A percentile compares a stretch with the other conserved stretches of the same genome.
Evolutionary conservation across 2,888 invertebrate species (phyloP).

Genomic region (Lumbricus terrestris): DNA sequence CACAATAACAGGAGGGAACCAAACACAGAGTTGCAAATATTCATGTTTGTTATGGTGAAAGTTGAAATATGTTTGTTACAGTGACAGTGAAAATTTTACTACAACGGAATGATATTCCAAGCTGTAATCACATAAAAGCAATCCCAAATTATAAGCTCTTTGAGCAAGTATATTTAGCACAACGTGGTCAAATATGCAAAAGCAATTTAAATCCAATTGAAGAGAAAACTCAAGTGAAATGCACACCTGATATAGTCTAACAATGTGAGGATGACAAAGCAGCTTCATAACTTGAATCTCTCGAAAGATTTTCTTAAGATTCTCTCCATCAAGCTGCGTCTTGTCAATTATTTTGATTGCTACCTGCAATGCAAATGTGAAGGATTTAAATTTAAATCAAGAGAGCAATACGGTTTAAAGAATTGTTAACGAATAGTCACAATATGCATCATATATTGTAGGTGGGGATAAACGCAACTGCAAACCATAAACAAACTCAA

Average conservation of each 20-base stretch:
- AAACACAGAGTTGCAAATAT: no score
- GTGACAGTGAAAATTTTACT: no score
- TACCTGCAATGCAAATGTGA: slow-evolving; percentile 31
- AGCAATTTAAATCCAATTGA: not conserved
- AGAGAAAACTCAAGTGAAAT: not conserved
- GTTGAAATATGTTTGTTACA: no score
- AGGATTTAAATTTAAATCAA: not conserved
- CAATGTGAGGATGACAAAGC: slow-evolving; percentile 62
- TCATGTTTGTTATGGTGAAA: no score
- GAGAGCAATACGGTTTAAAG: no score
- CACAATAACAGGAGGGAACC: no score
- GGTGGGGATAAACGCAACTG: no score
- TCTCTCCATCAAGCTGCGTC: slow-evolving; percentile 62
- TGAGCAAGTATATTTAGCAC: not conserved
- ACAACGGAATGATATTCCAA: not conserved
- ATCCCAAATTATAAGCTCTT: not conserved
- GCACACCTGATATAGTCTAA: slow-evolving; percentile 63
- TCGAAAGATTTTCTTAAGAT: slow-evolving; percentile 63
- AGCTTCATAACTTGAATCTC: slow-evolving; percentile 65
- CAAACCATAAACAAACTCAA: no score
- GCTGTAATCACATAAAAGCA: no score
- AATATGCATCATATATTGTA: no score
- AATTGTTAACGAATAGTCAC: no score
- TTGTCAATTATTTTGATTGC: slow-evolving; percentile 66
- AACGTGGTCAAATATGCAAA: not conserved